These are phyloP conservation scores for Paedocypris micromegethes DNA, from an alignment of 2,797 vertebrate species.

Conservation along the genomic window DNA sequence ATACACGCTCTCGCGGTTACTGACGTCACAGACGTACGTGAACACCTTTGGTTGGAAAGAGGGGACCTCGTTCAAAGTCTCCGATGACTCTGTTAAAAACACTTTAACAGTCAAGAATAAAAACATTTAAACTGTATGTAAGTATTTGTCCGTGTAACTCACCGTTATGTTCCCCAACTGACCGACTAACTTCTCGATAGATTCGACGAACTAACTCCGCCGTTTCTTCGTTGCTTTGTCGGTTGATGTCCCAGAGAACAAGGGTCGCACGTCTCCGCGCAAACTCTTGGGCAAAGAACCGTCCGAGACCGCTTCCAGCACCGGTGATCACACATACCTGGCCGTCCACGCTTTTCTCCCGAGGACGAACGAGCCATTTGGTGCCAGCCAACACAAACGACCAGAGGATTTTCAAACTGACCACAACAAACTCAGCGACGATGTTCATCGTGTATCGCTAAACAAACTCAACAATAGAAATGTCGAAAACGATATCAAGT, in stretches of 20 bases:
- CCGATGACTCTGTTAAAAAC: conserved; percentile 7
- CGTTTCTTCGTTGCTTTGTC: conserved; percentile 78
- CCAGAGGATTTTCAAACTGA: conserved; percentile 78
- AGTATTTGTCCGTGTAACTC: neutral
- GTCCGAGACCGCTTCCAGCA: conserved; percentile 78
- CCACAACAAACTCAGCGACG: conserved; percentile 74
- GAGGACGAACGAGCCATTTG: conserved; percentile 78
- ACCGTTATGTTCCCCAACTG: conserved; percentile 7
- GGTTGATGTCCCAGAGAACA: conserved; percentile 84
- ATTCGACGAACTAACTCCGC: conserved; percentile 78
- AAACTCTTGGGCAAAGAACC: conserved; percentile 80
- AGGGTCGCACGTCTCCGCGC: conserved; percentile 76
- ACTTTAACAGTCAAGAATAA: neutral
- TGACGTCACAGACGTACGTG: conserved; percentile 81
- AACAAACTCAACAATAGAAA: neutral
- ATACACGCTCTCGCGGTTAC: conserved; percentile 81
- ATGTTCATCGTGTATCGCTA: conserved; percentile 67
- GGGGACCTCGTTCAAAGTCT: conserved; percentile 59
- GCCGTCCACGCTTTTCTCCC: conserved; percentile 80
- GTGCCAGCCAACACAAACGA: conserved; percentile 76
- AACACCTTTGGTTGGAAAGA: conserved; percentile 73
- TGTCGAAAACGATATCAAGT: no score
- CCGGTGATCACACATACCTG: conserved; percentile 84
- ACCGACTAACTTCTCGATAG: conserved; percentile 63
- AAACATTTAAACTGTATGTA: neutral